A percentile compares a stretch with the other conserved stretches of the same genome.
Evolutionary conservation across 1,140 invertebrate genomes (phyloP).

Genomic region (Cataglyphis hispanica): DNA sequence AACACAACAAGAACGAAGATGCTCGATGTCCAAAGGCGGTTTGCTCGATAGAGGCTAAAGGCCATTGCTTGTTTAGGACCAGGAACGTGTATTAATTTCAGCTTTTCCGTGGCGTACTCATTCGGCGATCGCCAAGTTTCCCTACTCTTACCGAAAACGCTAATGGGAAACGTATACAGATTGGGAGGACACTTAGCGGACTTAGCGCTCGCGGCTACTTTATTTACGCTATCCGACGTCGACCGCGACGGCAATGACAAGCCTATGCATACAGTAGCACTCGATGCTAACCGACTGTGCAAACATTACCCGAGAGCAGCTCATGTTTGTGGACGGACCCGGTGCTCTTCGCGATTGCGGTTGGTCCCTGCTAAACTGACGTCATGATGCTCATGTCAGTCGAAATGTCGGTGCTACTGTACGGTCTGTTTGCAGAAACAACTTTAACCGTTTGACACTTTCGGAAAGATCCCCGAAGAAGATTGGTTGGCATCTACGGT

Average conservation of each 20-base stretch:
- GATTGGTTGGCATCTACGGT: constrained; percentile 44
- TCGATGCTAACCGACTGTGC: constrained; percentile 73
- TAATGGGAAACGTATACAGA: constrained; percentile 72
- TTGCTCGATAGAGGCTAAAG: constrained; percentile 17
- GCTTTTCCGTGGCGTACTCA: constrained; percentile 51
- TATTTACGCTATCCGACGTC: constrained; percentile 74
- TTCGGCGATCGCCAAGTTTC: constrained; percentile 51
- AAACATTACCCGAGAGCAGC: constrained; percentile 61
- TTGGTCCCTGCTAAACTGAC: constrained; percentile 67
- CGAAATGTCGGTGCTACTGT: constrained; percentile 68
- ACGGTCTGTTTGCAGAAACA: constrained; percentile 69
- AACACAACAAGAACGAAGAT: not conserved
- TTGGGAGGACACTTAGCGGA: constrained; percentile 74
- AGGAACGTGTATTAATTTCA: constrained; percentile 56
- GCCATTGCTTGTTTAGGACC: constrained; percentile 73
- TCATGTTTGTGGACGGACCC: constrained; percentile 64
- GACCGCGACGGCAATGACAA: constrained; percentile 63
- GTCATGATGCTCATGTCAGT: constrained; percentile 66
- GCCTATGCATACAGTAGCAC: constrained; percentile 76
- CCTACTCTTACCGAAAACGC: constrained; percentile 46
- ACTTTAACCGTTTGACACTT: constrained; percentile 72
- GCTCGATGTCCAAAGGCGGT: constrained; percentile 25
- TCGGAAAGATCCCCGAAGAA: constrained; percentile 47
- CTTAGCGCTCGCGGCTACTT: constrained; percentile 76
- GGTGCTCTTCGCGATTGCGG: constrained; percentile 59